A percentile compares a stretch with the other conserved stretches of the same genome.
These are phyloP conservation scores for Selenia dentaria DNA, from an alignment of 2,888 invertebrate genomes.

Conservation along the genomic window DNA sequence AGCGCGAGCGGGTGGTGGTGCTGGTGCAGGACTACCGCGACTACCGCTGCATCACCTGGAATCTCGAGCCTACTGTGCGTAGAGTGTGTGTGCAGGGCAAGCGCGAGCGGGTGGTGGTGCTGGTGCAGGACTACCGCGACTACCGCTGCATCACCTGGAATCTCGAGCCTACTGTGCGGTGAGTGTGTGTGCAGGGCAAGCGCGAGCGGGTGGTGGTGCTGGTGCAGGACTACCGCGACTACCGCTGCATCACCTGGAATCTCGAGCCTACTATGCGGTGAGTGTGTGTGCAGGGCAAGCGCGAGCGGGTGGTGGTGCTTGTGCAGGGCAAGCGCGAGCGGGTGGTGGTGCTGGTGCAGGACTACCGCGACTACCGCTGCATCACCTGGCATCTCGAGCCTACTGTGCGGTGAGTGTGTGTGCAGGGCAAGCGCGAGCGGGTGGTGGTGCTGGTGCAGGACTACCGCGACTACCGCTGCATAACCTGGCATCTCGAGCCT, in stretches of 20 bases:
- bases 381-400: slow-evolving; percentile 99
- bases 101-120: slow-evolving; percentile 15
- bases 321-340: slow-evolving; percentile 76
- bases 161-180: slow-evolving; percentile 96
- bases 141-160: slow-evolving; percentile 98
- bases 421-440: slow-evolving; percentile 51
- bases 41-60: slow-evolving; percentile 98
- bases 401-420: slow-evolving; percentile 83
- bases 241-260: slow-evolving; percentile 98
- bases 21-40: slow-evolving; percentile 93
- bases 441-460: slow-evolving; percentile 85
- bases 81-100: too few species aligned
- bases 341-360: slow-evolving; percentile 81
- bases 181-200: too few species aligned
- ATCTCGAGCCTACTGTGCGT: slow-evolving; percentile 96
- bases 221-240: slow-evolving; percentile 95
- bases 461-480: slow-evolving; percentile 95
- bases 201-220: slow-evolving; percentile 16
- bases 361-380: slow-evolving; percentile 96
- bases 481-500: slow-evolving; percentile 98
- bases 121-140: slow-evolving; percentile 93
- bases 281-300: slow-evolving; percentile 50
- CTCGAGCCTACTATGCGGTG: slow-evolving; percentile 93
- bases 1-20: slow-evolving; percentile 15
- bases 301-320: slow-evolving; percentile 20